phyloP scores from a whole-genome alignment of 1,140 invertebrate species.

The Aporrectodea caliginosa region DNA sequence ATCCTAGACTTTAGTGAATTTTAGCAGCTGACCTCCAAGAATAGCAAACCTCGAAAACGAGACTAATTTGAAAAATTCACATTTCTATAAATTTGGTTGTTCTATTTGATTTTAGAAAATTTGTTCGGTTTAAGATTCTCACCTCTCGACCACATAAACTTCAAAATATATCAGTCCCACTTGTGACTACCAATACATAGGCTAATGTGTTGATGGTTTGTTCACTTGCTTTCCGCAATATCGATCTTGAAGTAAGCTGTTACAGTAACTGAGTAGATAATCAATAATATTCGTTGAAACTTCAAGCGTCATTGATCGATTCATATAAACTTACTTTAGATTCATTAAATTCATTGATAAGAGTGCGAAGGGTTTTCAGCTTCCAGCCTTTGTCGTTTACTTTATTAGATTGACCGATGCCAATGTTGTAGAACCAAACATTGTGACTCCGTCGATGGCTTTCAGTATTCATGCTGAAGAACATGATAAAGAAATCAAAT shows the following conservation, averaged over 20 bases:
- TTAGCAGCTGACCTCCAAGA: too few species aligned
- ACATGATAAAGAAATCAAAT: too few species aligned
- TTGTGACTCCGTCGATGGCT: not conserved
- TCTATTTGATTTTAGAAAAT: too few species aligned
- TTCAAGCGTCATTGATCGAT: not conserved
- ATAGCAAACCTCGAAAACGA: too few species aligned
- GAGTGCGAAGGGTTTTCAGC: not conserved
- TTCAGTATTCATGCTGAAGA: not conserved
- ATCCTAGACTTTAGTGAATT: not conserved
- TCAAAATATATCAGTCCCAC: not conserved
- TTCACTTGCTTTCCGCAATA: too few species aligned
- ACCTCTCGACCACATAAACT: not conserved
- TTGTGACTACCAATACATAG: not conserved
- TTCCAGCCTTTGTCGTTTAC: not conserved
- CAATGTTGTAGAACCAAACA: not conserved
- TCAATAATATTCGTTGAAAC: too few species aligned
- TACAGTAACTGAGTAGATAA: too few species aligned
- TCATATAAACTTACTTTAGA: not conserved
- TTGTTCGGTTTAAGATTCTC: too few species aligned
- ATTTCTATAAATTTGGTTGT: too few species aligned
- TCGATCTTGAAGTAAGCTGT: too few species aligned
- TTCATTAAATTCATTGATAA: not conserved
- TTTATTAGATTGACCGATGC: not conserved
- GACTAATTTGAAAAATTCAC: too few species aligned
- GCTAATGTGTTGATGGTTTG: not conserved